A percentile compares a stretch with the other conserved stretches of the same genome.
Conservation (phyloP, 2,797 vertebrate species). For the Thamnophis elegans region DNA sequence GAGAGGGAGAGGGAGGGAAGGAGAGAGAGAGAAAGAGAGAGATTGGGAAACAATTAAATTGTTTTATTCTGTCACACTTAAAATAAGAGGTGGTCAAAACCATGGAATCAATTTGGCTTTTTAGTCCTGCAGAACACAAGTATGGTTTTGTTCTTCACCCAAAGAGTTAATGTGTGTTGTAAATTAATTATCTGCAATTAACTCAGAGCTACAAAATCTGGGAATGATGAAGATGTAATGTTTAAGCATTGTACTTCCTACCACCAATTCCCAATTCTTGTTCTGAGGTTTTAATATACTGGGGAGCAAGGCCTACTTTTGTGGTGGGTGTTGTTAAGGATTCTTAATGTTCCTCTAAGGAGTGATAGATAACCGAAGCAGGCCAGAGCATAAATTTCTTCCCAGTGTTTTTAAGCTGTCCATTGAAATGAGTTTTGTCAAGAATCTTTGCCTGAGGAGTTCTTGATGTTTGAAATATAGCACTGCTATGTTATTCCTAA, state of each 20-base stretch:
- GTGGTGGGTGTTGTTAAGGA: conserved; percentile 46
- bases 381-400: conserved; percentile 58
- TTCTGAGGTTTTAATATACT: conserved; percentile 41
- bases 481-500: neutral
- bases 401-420: conserved; percentile 49
- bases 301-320: conserved; percentile 51
- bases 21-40: no score
- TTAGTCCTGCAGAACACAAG: conserved; percentile 77
- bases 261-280: conserved; percentile 53
- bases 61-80: conserved; percentile 54
- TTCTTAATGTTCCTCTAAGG: conserved; percentile 49
- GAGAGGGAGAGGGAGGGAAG: no score
- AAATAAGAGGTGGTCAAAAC: conserved; percentile 61
- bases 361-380: conserved; percentile 50
- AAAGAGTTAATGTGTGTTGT: conserved; percentile 87
- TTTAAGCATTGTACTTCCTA: conserved; percentile 71
- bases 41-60: conserved; percentile 35
- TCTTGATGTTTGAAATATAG: neutral
- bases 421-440: conserved; percentile 42
- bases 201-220: conserved; percentile 81
- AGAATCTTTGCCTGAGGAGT: neutral
- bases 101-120: conserved; percentile 81
- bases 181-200: conserved; percentile 88
- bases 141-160: conserved; percentile 75
- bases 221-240: conserved; percentile 73